These are phyloP conservation scores for Pangasius djambal DNA, from an alignment of 2,797 vertebrate species.

Conservation along the genomic window DNA sequence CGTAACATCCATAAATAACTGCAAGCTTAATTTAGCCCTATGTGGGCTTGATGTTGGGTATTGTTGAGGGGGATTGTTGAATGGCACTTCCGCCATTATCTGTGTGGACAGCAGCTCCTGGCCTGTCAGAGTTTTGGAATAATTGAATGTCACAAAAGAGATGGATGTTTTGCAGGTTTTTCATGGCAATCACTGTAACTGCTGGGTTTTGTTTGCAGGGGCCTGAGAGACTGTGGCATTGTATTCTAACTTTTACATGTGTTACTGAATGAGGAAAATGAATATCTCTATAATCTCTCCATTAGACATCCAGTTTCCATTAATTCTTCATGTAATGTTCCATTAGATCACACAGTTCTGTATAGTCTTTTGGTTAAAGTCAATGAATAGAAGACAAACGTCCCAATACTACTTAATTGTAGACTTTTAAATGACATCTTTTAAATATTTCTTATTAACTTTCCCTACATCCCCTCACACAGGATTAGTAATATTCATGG, in stretches of 20 bases:
- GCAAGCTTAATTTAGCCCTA: slow-evolving; percentile 22
- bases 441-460: not conserved
- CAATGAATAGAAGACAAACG: not conserved
- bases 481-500: not conserved
- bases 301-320: not conserved
- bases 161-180: not conserved
- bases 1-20: not conserved
- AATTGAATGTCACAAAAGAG: not conserved
- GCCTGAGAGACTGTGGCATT: not conserved
- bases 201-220: not conserved
- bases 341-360: not conserved
- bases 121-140: not conserved
- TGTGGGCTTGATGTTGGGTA: slow-evolving; percentile 1
- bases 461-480: not conserved
- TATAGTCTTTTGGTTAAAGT: no score
- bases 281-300: not conserved
- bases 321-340: not conserved
- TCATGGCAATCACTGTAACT: not conserved
- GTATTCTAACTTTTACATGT: not conserved
- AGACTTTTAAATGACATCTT: not conserved
- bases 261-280: not conserved
- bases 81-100: slow-evolving; percentile 3
- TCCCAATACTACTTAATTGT: not conserved
- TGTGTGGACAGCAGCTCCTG: slow-evolving; percentile 27
- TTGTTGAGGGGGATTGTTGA: not conserved